Evolutionary conservation across 1,140 invertebrate species (phyloP), one percentile per base, ranked within the genome.

Genomic region (Uloborus diversus): DNA sequence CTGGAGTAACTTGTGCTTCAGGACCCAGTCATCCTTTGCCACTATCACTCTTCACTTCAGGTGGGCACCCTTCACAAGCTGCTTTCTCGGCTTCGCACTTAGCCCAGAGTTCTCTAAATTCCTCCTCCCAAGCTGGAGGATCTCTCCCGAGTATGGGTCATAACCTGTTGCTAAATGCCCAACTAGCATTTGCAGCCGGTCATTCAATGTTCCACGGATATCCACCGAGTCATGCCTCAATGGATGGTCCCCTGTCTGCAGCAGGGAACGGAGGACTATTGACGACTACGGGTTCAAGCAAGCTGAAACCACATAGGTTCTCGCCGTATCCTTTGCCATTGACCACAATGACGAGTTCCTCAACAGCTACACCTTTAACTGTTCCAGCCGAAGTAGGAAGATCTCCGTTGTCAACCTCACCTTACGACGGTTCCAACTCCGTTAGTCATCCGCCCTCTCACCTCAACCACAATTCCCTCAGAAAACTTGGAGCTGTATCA

Each of bases 241-340:
- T 69, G 14, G 61, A 14, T n/a, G 13, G 47, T 14, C 25, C 51
- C 3, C 9, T 9, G 1, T 32, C 20, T 20, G 61, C 37, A 13
- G 27, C 30, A 3, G 88, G 80, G 86, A 88, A 28, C 88, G 86
- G 85, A 17, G 76, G 76, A 25, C 56, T 78, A 17, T 30, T 65
- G n/a, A n/a, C n/a, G n/a, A 25, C 53, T 1, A 71, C 81, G 13
- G 71, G 47, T 0, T n/a, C 35, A 13, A 14, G 90, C 70, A 87
- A 89, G 76, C 84, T 90, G 25, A 90, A 90, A 82, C 86, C 88
- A 30, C 93, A 94, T 84, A 87, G 94, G 84, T 96, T 95, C 85
- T 91, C 94, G 33, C 94, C 94, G 35, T 96, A 96, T 87, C 92
- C 92, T 20, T 84, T 95, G 80, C 93, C 93, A 0, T n/a, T 80